phyloP scores from a whole-genome alignment of 64 coral and sea anemone genomes.

The Trachythela sp. region DNA sequence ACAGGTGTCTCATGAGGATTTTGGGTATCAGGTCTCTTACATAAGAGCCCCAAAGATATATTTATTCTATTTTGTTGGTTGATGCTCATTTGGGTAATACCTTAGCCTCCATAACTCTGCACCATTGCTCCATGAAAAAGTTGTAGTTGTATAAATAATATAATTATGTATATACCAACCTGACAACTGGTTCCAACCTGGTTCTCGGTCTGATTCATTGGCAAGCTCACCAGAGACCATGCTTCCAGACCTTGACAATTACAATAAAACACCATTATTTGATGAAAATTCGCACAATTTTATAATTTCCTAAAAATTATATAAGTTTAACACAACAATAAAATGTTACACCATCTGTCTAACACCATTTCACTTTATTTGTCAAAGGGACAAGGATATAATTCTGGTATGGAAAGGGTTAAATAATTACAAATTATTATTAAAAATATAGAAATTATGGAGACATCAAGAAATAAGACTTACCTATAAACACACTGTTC shows the following conservation, averaged over 20 bases:
- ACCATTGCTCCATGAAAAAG: background rate
- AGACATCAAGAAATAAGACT: background rate
- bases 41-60: background rate
- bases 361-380: background rate
- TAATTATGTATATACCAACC: constrained; percentile 2
- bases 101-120: background rate
- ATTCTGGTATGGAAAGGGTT: constrained; percentile 10
- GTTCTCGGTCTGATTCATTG: constrained; percentile 4
- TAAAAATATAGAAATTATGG: background rate
- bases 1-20: background rate
- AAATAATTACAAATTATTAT: constrained; percentile 20
- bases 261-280: background rate
- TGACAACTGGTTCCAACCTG: constrained; percentile 15
- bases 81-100: background rate
- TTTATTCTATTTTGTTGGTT: constrained; percentile 9
- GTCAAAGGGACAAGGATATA: background rate
- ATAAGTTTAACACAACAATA: no score
- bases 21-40: background rate
- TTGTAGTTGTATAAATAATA: background rate
- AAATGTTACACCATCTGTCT: background rate
- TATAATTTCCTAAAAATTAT: no score
- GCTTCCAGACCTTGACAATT: constrained; percentile 26
- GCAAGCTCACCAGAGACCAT: background rate
- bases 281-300: background rate
- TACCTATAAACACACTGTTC: constrained; percentile 9